phyloP scores from a whole-genome alignment of 2,888 invertebrate species.

The Epinotia bilunana region DNA sequence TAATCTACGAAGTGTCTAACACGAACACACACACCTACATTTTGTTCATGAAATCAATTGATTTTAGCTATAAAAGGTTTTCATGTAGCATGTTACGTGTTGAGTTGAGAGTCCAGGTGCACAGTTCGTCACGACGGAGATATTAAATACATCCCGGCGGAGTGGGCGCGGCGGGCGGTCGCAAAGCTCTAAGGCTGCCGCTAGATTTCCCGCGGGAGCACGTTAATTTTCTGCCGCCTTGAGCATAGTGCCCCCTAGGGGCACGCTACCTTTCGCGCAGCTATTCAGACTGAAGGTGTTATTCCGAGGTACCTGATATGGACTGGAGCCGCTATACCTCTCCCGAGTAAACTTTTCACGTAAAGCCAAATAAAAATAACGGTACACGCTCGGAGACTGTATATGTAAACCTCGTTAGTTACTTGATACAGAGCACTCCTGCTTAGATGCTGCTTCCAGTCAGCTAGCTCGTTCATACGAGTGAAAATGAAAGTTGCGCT shows the following conservation, averaged over 20 bases:
- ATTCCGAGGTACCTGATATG: constrained; percentile 70
- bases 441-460: not conserved
- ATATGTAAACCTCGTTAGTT: constrained; percentile 35
- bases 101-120: constrained; percentile 35
- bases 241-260: constrained; percentile 88
- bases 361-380: constrained; percentile 67
- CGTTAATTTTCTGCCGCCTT: constrained; percentile 92
- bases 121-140: constrained; percentile 62
- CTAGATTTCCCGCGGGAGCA: constrained; percentile 87
- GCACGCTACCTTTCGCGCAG: constrained; percentile 83
- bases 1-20: constrained; percentile 58
- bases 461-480: not conserved
- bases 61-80: constrained; percentile 25
- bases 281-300: constrained; percentile 84
- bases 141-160: constrained; percentile 80
- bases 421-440: constrained; percentile 17
- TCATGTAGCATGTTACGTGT: constrained; percentile 41
- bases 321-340: constrained; percentile 77
- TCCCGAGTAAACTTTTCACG: constrained; percentile 71
- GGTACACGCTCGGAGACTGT: constrained; percentile 52
- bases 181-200: constrained; percentile 81
- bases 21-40: constrained; percentile 29
- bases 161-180: constrained; percentile 64
- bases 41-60: constrained; percentile 27
- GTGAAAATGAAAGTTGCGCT: constrained; percentile 19